Evolutionary conservation across 2,113 vertebrate genomes (phyloP), one percentile per base, ranked within the genome.

Genomic region (Danionella cerebrum): DNA sequence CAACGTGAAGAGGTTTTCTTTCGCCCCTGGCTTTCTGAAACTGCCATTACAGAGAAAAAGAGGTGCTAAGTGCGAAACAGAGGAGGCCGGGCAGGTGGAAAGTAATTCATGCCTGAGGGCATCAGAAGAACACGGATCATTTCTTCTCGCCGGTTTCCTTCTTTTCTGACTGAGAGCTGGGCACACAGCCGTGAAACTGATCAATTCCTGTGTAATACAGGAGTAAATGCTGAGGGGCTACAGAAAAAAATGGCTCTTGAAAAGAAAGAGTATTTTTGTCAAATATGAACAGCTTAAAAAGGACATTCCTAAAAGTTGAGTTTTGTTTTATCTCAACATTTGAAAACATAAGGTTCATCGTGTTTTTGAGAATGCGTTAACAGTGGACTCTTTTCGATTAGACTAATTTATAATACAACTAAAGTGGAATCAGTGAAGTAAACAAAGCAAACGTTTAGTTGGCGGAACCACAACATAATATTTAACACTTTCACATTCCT

Each of bases 381-480:
- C n/a, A n/a, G n/a, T n/a, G n/a, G n/a, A n/a, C n/a, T n/a, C n/a
- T n/a, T n/a, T n/a, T n/a, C n/a, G n/a, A n/a, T n/a, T n/a, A n/a
- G n/a, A n/a, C n/a, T n/a, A n/a, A n/a, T n/a, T n/a, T n/a, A n/a
- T n/a, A n/a, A n/a, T n/a, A n/a, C n/a, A n/a, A n/a, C n/a, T n/a
- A n/a, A n/a, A n/a, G n/a, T n/a, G n/a, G n/a, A n/a, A n/a, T n/a
- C n/a, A n/a, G n/a, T n/a, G n/a, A n/a, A n/a, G 39, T 59, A 67
- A 67, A 65, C 63, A 73, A 80, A n/a, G n/a, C 69, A 83, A 81
- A 73, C 71, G 52, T 69, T 65, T 70, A n/a, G n/a, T n/a, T n/a
- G n/a, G 63, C 50, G 67, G 27, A 62, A 54, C 59, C 62, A 76
- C 76, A 74, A 75, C 84, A 78, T 78, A 80, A 76, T 65, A 72